Conservation (phyloP, 2,797 vertebrate genomes). For the Schizopygopsis pylzovi region DNA sequence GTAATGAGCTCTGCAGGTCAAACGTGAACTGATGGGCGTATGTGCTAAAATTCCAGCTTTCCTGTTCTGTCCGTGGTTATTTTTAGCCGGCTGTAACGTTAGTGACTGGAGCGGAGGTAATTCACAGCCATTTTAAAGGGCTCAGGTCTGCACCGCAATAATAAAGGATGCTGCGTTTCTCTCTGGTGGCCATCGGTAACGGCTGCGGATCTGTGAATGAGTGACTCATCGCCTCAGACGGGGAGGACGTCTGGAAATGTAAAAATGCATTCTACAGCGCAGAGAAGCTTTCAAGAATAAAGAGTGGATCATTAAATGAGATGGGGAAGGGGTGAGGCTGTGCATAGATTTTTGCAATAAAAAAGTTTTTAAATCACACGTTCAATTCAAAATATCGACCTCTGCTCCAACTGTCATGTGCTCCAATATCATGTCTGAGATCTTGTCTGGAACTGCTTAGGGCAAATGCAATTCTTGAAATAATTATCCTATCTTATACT, state of each 20-base stretch:
- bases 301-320: neutral
- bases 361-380: neutral
- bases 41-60: conserved; percentile 46
- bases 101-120: conserved; percentile 67
- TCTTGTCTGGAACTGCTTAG: neutral
- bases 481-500: neutral
- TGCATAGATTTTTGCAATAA: conserved; percentile 15
- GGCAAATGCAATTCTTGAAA: neutral
- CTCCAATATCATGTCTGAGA: conserved; percentile 20
- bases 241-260: conserved; percentile 31
- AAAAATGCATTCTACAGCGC: neutral
- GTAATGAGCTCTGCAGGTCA: conserved; percentile 21
- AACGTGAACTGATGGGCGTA: neutral
- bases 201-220: conserved; percentile 10
- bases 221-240: conserved; percentile 43
- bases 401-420: neutral
- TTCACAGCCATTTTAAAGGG: conserved; percentile 71
- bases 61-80: conserved; percentile 61
- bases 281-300: conserved; percentile 29
- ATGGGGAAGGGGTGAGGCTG: conserved; percentile 1
- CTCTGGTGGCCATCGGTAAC: conserved; percentile 11
- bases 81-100: conserved; percentile 69
- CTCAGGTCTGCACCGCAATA: conserved; percentile 61
- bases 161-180: conserved; percentile 42
- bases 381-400: conserved; percentile 29